These are phyloP conservation scores for Gila orcuttii DNA, from an alignment of 2,113 vertebrate genomes.

Conservation along the genomic window DNA sequence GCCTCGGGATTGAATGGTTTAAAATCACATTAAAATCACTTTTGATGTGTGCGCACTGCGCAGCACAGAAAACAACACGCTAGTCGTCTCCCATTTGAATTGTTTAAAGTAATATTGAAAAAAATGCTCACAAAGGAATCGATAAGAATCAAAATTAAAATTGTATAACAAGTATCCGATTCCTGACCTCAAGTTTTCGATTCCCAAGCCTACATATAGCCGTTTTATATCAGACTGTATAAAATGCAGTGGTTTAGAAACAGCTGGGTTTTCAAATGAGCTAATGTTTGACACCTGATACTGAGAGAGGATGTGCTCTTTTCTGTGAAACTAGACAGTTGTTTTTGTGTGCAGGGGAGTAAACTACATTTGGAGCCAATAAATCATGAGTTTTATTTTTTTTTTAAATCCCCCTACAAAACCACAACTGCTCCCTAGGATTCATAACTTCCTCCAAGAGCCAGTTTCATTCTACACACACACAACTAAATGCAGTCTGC, in stretches of 20 bases:
- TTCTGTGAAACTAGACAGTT: neutral
- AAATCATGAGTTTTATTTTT: constrained; percentile 22
- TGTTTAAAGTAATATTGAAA: too few species aligned
- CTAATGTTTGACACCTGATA: constrained; percentile 34
- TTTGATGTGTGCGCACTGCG: too few species aligned
- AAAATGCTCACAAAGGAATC: too few species aligned
- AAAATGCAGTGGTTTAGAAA: neutral
- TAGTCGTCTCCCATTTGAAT: too few species aligned
- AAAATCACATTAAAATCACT: too few species aligned
- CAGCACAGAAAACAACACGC: too few species aligned
- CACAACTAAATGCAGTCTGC: neutral
- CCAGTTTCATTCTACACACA: neutral
- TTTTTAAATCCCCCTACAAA: constrained; percentile 18
- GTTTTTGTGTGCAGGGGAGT: constrained; percentile 18
- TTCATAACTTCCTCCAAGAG: constrained; percentile 13
- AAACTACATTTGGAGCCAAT: constrained; percentile 22
- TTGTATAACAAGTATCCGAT: too few species aligned
- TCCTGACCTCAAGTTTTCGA: too few species aligned
- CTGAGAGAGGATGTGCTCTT: neutral
- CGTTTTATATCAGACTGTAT: neutral
- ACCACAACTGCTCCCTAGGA: constrained; percentile 11
- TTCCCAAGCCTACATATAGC: neutral
- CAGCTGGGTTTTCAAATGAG: neutral
- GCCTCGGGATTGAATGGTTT: too few species aligned
- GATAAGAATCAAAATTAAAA: too few species aligned